Base-by-base conservation (phyloP, 2,113 vertebrate genomes). In the Canis aureus region DNA sequence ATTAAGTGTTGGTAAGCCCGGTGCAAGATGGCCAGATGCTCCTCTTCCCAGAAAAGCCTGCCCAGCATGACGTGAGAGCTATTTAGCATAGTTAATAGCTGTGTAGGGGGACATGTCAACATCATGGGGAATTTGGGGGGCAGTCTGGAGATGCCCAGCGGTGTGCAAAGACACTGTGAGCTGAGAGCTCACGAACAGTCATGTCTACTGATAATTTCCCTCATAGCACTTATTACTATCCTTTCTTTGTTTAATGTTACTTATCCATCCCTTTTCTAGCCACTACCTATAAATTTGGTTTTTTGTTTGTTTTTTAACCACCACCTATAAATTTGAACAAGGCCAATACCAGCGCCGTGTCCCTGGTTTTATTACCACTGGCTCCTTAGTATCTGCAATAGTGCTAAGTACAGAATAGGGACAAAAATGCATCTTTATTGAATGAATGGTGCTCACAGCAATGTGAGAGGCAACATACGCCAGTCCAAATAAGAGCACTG, bases 61-160 rank as follows among this genome's bases (percentile, higher is more conserved):
- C 9, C 13, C 27, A 67, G 32, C 19, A 9, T 38, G 20, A 62
- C 25, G 20, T 16, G 11, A 81, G 43, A 22, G 16, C 10, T 12
- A 10, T 7, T 57, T 20, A 67, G 32, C n/a, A 5, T 7, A 43
- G 5, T 5, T 51, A 16, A 23, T 6, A 55, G 11, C 55, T n/a
- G 3, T 29, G 4, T 9, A 11, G 0, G 17, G 17, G 27, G 20
- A 59, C 11, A 16, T 27, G 43, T 27, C 5, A 19, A 13, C 15
- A 62, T 67, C 20, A 25, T 22, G 20, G 69, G 59, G 38, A 27
- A 66, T 3, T 11, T 27, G 22, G 16, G 35, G 32, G 43, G 20
- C 20, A 11, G 10, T 25, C 76, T 57, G 8, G 32, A 84, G 29
- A 32, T 27, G 20, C 15, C 57, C 23, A 69, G 3, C 11, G 19